Percentiles rank a stretch among this genome's conserved stretches.
These are phyloP conservation scores for Halcyon smyrnensis DNA, from an alignment of 2,797 vertebrate species.

Conservation along the genomic window DNA sequence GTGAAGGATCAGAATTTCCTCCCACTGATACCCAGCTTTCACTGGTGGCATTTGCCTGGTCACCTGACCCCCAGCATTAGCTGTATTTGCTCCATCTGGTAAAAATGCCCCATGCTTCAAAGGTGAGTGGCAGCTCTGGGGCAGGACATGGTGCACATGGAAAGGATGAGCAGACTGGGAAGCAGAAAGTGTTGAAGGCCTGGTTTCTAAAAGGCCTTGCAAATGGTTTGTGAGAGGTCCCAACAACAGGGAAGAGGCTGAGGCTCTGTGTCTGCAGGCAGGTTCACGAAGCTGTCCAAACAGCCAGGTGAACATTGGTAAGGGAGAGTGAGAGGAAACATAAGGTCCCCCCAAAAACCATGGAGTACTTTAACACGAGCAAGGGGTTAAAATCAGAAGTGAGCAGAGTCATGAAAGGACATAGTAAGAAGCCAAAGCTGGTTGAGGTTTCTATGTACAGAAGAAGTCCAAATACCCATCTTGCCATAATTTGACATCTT, in stretches of 20 bases:
- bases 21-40: background rate
- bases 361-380: background rate
- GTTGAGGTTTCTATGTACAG: background rate
- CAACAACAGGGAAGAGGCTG: background rate
- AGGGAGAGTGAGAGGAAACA: background rate
- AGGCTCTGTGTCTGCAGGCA: background rate
- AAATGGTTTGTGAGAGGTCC: background rate
- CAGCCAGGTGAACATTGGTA: background rate
- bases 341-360: background rate
- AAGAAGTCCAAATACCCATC: background rate
- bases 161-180: background rate
- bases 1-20: background rate
- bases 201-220: background rate
- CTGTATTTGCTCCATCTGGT: fast-evolving
- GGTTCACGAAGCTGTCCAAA: background rate
- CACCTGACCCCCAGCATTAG: no score
- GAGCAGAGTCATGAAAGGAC: background rate
- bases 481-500: conserved; percentile 11
- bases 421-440: background rate
- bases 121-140: background rate
- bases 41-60: background rate
- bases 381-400: background rate
- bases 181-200: fast-evolving
- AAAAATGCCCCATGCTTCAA: background rate
- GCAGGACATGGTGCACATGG: fast-evolving